Evolutionary conservation across 2,888 invertebrate species (phyloP).

Genomic region (Lysandra bellargus): DNA sequence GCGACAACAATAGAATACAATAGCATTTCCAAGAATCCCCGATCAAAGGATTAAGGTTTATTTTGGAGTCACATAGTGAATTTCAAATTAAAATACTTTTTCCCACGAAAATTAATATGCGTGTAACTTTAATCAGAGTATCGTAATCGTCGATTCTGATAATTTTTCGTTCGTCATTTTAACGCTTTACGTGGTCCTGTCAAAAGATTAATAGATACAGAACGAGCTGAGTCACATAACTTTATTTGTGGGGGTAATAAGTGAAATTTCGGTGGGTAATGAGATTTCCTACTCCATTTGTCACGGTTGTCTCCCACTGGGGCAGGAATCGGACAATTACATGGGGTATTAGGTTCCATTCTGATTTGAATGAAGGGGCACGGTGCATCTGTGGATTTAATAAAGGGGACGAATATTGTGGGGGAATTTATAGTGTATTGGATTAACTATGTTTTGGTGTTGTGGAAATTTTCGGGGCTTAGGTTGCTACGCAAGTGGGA

Average conservation of each 20-base stretch:
- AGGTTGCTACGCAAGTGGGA: background rate
- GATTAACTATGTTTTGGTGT: conserved; percentile 32
- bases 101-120: too few species aligned
- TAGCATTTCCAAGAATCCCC: too few species aligned
- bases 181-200: too few species aligned
- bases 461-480: background rate
- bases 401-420: conserved; percentile 34
- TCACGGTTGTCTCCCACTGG: conserved; percentile 35
- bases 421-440: conserved; percentile 36
- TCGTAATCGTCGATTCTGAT: too few species aligned
- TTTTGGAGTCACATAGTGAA: too few species aligned
- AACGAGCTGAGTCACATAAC: background rate
- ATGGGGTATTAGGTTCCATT: conserved; percentile 42
- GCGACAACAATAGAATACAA: too few species aligned
- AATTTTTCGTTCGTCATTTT: too few species aligned
- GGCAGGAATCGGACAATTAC: conserved; percentile 40
- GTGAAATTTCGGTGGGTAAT: conserved; percentile 27
- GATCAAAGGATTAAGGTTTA: too few species aligned
- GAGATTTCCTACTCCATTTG: conserved; percentile 38
- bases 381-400: conserved; percentile 41
- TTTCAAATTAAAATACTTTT: too few species aligned
- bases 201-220: background rate
- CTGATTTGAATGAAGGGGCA: conserved; percentile 40
- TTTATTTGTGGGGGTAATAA: conserved; percentile 26
- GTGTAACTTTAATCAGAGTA: too few species aligned